Conservation (phyloP, 2,113 vertebrate genomes). For the Benitochromis conjunctus region DNA sequence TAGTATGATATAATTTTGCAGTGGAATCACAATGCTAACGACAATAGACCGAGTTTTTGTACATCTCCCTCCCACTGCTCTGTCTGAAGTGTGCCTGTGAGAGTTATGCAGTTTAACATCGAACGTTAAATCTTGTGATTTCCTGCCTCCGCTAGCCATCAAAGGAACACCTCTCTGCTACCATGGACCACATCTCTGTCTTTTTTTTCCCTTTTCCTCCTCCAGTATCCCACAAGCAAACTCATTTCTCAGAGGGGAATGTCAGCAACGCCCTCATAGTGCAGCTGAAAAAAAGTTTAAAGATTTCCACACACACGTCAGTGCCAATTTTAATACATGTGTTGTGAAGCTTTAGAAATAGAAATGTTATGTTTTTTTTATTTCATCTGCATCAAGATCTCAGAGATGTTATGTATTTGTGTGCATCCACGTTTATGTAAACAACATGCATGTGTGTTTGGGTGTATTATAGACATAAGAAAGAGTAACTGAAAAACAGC, state of each 20-base stretch:
- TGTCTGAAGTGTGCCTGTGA: constrained; percentile 34
- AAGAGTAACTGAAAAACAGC: background rate
- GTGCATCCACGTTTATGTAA: background rate
- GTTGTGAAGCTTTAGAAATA: background rate
- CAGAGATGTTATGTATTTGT: background rate
- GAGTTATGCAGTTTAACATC: constrained; percentile 33
- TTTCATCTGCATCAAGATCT: background rate
- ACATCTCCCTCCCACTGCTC: constrained; percentile 40
- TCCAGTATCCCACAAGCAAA: constrained; percentile 27
- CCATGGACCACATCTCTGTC: background rate
- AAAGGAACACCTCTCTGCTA: constrained; percentile 47
- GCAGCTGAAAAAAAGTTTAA: background rate
- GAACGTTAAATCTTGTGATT: constrained; percentile 38
- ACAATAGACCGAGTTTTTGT: background rate
- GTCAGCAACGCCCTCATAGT: background rate
- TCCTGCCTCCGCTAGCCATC: constrained; percentile 43
- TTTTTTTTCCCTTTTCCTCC: constrained; percentile 18
- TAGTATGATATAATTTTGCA: background rate
- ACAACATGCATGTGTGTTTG: background rate
- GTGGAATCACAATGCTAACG: background rate
- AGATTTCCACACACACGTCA: background rate
- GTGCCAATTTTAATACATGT: background rate
- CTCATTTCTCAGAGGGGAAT: background rate
- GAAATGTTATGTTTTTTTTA: background rate
- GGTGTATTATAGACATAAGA: background rate